A percentile compares a stretch with the other conserved stretches of the same genome.
Evolutionary conservation across 1,140 invertebrate species (phyloP).

Genomic region (Drosophila sp.): DNA sequence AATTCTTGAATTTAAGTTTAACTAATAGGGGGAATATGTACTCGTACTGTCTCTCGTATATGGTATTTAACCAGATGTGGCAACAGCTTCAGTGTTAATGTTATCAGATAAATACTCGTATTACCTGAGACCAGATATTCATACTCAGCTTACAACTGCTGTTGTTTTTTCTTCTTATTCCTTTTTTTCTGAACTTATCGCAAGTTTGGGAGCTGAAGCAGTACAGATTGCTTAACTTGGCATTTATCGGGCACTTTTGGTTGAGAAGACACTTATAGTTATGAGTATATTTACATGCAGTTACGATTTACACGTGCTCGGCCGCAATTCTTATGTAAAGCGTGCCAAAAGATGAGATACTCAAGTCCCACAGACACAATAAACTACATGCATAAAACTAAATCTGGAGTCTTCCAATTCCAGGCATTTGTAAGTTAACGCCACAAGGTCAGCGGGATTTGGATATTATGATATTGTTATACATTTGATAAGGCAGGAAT

Average conservation of each 20-base stretch:
- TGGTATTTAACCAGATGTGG: neutral
- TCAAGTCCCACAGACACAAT: neutral
- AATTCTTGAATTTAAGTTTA: too few species aligned
- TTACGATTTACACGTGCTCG: slow-evolving; percentile 38
- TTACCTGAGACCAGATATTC: slow-evolving; percentile 19
- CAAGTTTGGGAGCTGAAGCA: slow-evolving; percentile 7
- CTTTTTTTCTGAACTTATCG: slow-evolving; percentile 27
- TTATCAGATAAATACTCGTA: slow-evolving; percentile 22
- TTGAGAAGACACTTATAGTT: neutral
- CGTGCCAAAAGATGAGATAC: slow-evolving; percentile 36
- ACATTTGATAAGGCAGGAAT: slow-evolving; percentile 15
- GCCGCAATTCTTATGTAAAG: slow-evolving; percentile 53
- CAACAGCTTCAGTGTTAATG: slow-evolving; percentile 23
- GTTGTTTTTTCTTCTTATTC: neutral
- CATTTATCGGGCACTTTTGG: slow-evolving; percentile 31
- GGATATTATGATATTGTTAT: slow-evolving; percentile 17
- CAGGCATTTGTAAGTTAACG: neutral
- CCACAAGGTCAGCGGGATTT: slow-evolving; percentile 51
- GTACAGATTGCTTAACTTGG: slow-evolving; percentile 10
- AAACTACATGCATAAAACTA: neutral
- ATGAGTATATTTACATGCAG: slow-evolving; percentile 23
- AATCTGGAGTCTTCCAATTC: neutral
- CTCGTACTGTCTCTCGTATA: neutral
- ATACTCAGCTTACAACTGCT: slow-evolving; percentile 29
- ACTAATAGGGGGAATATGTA: too few species aligned